Conservation (phyloP, 2,113 vertebrate species). For the Tachycineta bicolor region DNA sequence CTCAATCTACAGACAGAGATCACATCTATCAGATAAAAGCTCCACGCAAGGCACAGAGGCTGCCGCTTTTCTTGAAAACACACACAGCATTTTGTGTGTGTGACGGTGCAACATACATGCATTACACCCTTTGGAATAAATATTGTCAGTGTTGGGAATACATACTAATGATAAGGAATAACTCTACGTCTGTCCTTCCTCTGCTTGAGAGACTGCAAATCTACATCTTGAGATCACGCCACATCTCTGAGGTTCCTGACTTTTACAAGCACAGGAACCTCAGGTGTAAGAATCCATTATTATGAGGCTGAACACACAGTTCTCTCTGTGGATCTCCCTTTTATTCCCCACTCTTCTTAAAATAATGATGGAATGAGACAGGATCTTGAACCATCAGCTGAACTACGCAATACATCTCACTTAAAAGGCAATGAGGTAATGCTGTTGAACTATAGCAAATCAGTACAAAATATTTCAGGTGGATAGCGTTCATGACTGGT, state of each 20-base stretch:
- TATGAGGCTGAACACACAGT: neutral
- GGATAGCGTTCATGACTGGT: neutral
- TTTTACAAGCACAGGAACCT: neutral
- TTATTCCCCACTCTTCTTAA: neutral
- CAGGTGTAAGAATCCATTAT: neutral
- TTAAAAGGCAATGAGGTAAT: neutral
- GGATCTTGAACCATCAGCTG: neutral
- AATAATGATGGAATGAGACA: neutral
- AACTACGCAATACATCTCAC: neutral
- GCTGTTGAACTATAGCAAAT: neutral
- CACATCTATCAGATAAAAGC: neutral
- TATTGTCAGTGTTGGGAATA: neutral
- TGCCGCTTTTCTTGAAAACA: neutral
- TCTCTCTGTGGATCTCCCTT: neutral
- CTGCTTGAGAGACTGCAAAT: neutral
- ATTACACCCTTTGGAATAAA: neutral
- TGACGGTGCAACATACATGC: accelerated
- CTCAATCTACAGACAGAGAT: neutral
- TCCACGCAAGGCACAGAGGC: neutral
- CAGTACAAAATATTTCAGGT: neutral
- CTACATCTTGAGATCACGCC: accelerated
- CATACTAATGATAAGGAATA: neutral
- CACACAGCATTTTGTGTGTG: neutral
- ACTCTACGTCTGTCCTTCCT: neutral
- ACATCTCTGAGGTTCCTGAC: neutral